These are phyloP conservation scores for Australoheros facetus DNA, from an alignment of 2,797 vertebrate species.

Conservation along the genomic window DNA sequence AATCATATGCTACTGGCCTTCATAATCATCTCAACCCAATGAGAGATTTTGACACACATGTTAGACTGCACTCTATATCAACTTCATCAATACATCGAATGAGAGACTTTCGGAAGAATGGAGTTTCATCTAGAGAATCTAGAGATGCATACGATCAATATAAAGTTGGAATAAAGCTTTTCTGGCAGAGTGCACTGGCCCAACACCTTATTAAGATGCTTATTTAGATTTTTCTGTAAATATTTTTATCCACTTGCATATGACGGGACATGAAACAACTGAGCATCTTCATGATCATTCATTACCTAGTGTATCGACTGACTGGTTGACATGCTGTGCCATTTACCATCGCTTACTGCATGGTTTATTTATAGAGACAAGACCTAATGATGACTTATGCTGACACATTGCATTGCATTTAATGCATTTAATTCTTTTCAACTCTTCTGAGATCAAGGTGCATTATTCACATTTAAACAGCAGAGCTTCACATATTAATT, in stretches of 20 bases:
- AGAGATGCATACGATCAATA: too few species aligned
- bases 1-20: neutral
- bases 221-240: too few species aligned
- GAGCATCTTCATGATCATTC: slow-evolving; percentile 5
- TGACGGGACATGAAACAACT: slow-evolving; percentile 45
- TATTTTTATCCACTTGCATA: neutral
- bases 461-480: neutral
- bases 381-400: neutral
- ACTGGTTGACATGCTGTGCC: slow-evolving; percentile 27
- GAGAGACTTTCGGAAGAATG: neutral
- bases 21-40: neutral
- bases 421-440: too few species aligned
- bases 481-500: neutral
- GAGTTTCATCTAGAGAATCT: neutral
- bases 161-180: too few species aligned
- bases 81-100: neutral
- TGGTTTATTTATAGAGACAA: slow-evolving; percentile 26
- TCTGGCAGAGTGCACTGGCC: too few species aligned
- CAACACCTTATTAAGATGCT: too few species aligned
- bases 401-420: neutral
- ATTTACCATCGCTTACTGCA: slow-evolving; percentile 26
- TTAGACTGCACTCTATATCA: neutral
- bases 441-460: neutral
- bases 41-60: neutral
- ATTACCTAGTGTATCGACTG: neutral